Evolutionary conservation across 2,888 invertebrate genomes (phyloP).

Genomic region (Mechanitis messenoides): DNA sequence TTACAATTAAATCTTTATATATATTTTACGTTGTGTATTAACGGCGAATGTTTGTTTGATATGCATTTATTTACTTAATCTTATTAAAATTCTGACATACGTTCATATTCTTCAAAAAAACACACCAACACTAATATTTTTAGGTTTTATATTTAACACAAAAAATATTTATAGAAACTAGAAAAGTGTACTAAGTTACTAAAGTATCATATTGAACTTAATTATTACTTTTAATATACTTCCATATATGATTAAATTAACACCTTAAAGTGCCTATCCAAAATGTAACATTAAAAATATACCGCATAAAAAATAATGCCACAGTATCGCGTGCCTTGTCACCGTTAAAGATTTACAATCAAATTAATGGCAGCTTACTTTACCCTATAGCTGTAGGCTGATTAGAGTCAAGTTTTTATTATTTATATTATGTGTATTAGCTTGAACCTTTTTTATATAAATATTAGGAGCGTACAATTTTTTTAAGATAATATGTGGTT

Average conservation of each 20-base stretch:
- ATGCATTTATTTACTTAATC: too few species aligned
- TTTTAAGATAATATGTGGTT: background rate
- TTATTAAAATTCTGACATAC: too few species aligned
- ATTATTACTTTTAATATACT: too few species aligned
- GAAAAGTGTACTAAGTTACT: too few species aligned
- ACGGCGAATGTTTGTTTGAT: background rate
- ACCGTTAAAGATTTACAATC: constrained; percentile 19
- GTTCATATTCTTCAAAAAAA: too few species aligned
- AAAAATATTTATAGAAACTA: too few species aligned
- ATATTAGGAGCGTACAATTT: background rate
- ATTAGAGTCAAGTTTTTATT: background rate
- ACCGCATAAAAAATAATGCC: constrained; percentile 2
- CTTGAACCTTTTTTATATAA: constrained; percentile 1
- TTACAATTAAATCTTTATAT: background rate
- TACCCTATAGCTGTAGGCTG: background rate
- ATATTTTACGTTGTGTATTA: background rate
- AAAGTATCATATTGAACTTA: too few species aligned
- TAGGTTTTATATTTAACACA: too few species aligned
- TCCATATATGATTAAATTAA: background rate
- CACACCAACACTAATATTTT: too few species aligned
- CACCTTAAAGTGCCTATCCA: background rate
- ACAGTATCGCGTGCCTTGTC: constrained; percentile 19
- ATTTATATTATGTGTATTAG: constrained; percentile 1
- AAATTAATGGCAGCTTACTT: constrained; percentile 20
- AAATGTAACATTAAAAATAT: background rate